Base-by-base conservation (phyloP, 2,888 invertebrate genomes). In the Cerceris ruficornis region DNA sequence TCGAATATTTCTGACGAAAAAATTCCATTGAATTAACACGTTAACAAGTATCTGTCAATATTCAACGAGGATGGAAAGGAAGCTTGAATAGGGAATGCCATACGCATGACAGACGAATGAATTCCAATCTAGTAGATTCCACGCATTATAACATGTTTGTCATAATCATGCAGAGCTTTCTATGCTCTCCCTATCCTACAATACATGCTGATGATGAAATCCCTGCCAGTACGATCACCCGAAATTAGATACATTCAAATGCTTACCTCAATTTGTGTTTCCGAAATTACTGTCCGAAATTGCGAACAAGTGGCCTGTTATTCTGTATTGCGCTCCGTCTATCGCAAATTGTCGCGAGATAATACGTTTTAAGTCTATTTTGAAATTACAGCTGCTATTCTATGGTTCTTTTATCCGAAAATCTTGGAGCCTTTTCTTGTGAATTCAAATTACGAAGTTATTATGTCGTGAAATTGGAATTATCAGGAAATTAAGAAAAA, bases 91-190 rank as follows among this genome's bases (percentile, higher is more conserved):
- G 13, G 11, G 57, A 28, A 28, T 14, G 65, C 43, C 76, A 58
- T 64, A 66, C 50, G 57, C 65, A 65, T 72, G 71, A 75, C 77
- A 86, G 80, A 75, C 73, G 76, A 81, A 82, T 71, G 80, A 85
- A 86, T 85, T 82, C 80, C 69, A 75, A 69, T 70, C 79, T 80
- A 77, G 75, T 77, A 79, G 70, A 79, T 81, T 80, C 75, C 78
- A 54, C 75, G 75, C 82, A 77, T 83, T 85, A 81, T 85, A 84
- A 82, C 77, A 74, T 72, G 81, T 84, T 81, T 78, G 76, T 70
- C 78, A 81, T 86, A 87, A 87, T 81, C 81, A 83, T 79, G 81
- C 82, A 80, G 77, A 72, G 65, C 61, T 74, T 79, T 78, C 80
- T 70, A 65, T 66, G 68, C 69, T 68, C 69, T 61, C 57, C 15